phyloP scores from a whole-genome alignment of 2,113 vertebrate species.

The Bufo bufo region DNA sequence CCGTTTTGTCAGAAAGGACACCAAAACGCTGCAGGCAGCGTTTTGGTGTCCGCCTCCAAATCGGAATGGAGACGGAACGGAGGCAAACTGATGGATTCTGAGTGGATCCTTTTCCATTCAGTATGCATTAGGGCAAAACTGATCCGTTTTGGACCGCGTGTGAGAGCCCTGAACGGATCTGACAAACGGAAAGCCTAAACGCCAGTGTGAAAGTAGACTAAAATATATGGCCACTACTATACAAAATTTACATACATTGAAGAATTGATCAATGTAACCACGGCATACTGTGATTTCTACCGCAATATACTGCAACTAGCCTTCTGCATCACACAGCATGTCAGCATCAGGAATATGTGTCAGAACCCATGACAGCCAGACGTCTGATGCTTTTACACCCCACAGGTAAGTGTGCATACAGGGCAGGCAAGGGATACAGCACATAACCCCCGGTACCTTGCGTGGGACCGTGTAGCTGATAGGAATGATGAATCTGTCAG shows the following conservation, averaged over 20 bases:
- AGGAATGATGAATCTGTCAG: slow-evolving; percentile 80
- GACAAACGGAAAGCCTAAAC: too few relatives aligned
- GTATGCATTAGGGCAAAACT: too few relatives aligned
- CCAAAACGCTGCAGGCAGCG: too few relatives aligned
- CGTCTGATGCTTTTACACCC: background rate
- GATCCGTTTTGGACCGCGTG: too few relatives aligned
- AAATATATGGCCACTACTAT: background rate
- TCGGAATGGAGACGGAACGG: too few relatives aligned
- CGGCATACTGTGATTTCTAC: background rate
- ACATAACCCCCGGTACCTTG: slow-evolving; percentile 76
- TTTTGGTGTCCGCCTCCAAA: too few relatives aligned
- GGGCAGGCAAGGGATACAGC: background rate
- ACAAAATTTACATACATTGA: background rate
- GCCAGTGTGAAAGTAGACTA: too few relatives aligned
- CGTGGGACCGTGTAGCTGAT: slow-evolving; percentile 89
- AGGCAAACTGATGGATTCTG: too few relatives aligned
- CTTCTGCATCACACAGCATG: background rate
- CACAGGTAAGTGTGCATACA: background rate
- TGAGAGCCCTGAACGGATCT: too few relatives aligned
- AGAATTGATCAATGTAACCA: background rate
- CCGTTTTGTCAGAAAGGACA: too few relatives aligned
- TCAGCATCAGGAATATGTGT: background rate
- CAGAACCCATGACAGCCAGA: background rate
- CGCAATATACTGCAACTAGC: too few relatives aligned
- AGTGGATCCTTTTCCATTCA: too few relatives aligned